Conservation (phyloP, 1,140 invertebrate species). For the Listronotus bonariensis region DNA sequence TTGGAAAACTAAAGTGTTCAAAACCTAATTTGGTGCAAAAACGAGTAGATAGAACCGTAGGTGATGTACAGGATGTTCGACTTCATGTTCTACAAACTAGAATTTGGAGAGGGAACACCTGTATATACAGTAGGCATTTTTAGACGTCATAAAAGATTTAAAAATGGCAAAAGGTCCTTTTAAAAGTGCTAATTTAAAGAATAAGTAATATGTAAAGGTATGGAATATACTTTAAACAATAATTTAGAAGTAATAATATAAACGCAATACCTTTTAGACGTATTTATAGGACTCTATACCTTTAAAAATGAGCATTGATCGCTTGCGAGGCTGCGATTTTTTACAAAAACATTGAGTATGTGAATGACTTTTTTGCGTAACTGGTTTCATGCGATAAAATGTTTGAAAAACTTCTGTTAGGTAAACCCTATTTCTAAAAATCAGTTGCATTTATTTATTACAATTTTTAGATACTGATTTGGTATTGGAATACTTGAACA, state of each 20-base stretch:
- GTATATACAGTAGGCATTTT: background rate
- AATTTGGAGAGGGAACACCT: background rate
- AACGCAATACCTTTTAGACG: constrained; percentile 10
- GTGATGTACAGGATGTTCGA: background rate
- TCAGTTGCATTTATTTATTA: no score
- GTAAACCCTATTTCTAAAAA: no score
- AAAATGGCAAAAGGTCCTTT: background rate
- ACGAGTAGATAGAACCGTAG: constrained; percentile 15
- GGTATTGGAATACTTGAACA: no score
- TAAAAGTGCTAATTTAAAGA: constrained; percentile 2
- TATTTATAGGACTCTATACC: constrained; percentile 1
- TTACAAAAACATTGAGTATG: background rate
- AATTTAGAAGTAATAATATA: constrained; percentile 19
- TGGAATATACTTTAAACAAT: constrained; percentile 5
- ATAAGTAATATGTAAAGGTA: background rate
- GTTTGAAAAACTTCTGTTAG: no score
- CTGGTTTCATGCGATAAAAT: no score
- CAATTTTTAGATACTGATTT: no score
- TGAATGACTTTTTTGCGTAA: no score
- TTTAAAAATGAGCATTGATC: constrained; percentile 13
- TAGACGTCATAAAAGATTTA: constrained; percentile 6
- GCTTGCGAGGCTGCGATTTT: constrained; percentile 23
- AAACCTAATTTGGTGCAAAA: constrained; percentile 29
- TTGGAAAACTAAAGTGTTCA: constrained; percentile 19
- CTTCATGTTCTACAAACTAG: background rate